Evolutionary conservation across 2,113 vertebrate genomes (phyloP), one percentile per base, ranked within the genome.

Genomic region (Stegastes partitus): DNA sequence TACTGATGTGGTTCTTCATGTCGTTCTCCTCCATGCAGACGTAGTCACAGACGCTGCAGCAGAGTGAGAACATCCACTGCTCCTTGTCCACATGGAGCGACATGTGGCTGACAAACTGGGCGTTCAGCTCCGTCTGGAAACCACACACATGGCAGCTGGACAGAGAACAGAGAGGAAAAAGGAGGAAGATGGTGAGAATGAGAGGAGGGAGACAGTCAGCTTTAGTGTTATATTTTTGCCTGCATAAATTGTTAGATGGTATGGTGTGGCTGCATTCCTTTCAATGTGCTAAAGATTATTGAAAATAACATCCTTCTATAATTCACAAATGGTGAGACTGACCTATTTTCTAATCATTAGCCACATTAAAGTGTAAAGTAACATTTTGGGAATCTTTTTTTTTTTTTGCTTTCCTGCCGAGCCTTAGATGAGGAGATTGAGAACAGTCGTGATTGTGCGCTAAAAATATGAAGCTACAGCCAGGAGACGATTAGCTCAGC

Each of bases 51-150:
- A 94, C 88, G 26, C 95, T 97, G 93, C 98, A 99, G 94, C 98
- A 99, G 78, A 99, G 97, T 0, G 98, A 98, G 93, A 98, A 99
- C 98, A 99, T 99, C 98, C 98, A 99, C 93, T 99, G 98, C 93
- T 99, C 97, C 93, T 98, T 98, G 93, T 99, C 98, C 95, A 99
- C 98, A 39, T 99, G 98, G 84, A 98, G 96, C 3, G 98, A 99
- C 98, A 99, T 99, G 95, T 99, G 98, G 94, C 98, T 99, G 93
- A 99, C 98, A 90, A 99, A 99, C 95, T 99, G 97, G 91, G 97
- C 97, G 10, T 99, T 99, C 91, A 98, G 95, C 94, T 99, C 98
- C 0, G 98, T 99, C 95, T 99, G 97, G 94, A 99, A 99, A 83
- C 97, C 98, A 85, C 98, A 99, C 91, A 99, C 98, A 1, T 98